Evolutionary conservation across 2,888 invertebrate species (phyloP), one percentile per base, ranked within the genome.

Genomic region (Hypena proboscidalis): DNA sequence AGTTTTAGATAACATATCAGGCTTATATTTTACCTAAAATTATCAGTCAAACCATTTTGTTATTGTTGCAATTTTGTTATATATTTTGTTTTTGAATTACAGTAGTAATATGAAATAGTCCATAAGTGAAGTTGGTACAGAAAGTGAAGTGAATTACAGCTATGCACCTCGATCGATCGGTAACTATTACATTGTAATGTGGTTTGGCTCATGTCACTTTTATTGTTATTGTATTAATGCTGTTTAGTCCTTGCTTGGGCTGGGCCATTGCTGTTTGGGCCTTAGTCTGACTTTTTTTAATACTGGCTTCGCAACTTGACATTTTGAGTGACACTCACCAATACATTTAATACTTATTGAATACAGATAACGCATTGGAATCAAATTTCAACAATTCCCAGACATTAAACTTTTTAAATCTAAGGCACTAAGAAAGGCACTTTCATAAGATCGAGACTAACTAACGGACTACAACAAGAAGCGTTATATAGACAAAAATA

Each of bases 351-450:
- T 57, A 60, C 49, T 60, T 46, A 56, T 48, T 47, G 43, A 44
- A 49, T 60, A 58, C 47, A 48, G 48, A 55, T 46, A 54, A 47
- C 49, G 54, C 46, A 47, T 52, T 66, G 58, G 52, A 67, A 62
- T 60, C 32, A 58, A 58, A 56, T 53, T 59, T 57, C 19, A 51
- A 56, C 44, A 64, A 54, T 53, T 58, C 40, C 51, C 48, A 56
- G 46, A 52, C 27, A 53, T 35, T 53, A 44, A 54, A 56, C 61
- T 51, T 49, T 57, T 54, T 58, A 54, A 40, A 60, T 40, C 68
- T 70, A 77, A 82, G 78, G 77, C 83, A 80, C 77, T 74, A 69
- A 64, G 58, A 76, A 64, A 82, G 82, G 80, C 81, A 81, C 80
- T 57, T 63, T 67, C 68, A 69, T 62, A 72, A 67, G 62, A 73